These are phyloP conservation scores for Saccopteryx leptura DNA, from an alignment of 2,113 vertebrate species.

Conservation along the genomic window DNA sequence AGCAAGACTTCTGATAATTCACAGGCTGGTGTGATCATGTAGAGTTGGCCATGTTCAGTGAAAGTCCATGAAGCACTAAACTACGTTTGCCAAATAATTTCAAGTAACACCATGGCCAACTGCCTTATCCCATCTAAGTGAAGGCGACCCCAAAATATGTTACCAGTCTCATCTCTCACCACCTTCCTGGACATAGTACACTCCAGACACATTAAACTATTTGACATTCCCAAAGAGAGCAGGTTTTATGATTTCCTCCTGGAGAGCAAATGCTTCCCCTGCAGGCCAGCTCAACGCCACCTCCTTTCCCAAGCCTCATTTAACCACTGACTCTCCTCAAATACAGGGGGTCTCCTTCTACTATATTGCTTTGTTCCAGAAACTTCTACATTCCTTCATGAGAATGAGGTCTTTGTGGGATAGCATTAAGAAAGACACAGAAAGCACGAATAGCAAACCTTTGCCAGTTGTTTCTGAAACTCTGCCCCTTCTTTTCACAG, in stretches of 20 bases:
- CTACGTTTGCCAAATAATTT: constrained; percentile 53
- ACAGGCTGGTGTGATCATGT: not conserved
- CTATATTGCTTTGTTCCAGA: not conserved
- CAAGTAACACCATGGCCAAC: not conserved
- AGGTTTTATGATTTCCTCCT: constrained; percentile 19
- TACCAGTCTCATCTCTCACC: not conserved
- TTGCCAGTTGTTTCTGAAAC: constrained; percentile 40
- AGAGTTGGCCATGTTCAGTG: not conserved
- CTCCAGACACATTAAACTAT: not conserved
- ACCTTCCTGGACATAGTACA: constrained; percentile 1
- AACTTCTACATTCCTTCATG: not conserved
- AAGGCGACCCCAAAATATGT: not conserved
- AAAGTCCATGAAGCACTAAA: constrained; percentile 44
- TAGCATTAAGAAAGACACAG: constrained; percentile 38
- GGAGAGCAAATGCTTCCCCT: not conserved
- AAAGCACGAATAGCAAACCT: not conserved
- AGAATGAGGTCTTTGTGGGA: constrained; percentile 26
- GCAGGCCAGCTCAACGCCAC: not conserved
- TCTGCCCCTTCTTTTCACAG: not conserved
- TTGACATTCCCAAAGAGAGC: not conserved
- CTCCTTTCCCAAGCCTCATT: not conserved
- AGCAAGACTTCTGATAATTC: constrained; percentile 57
- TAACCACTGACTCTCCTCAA: not conserved
- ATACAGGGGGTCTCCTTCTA: not conserved
- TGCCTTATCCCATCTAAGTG: not conserved